These are phyloP conservation scores for Rhabdornis inornatus DNA, from an alignment of 2,113 vertebrate genomes.

Conservation along the genomic window DNA sequence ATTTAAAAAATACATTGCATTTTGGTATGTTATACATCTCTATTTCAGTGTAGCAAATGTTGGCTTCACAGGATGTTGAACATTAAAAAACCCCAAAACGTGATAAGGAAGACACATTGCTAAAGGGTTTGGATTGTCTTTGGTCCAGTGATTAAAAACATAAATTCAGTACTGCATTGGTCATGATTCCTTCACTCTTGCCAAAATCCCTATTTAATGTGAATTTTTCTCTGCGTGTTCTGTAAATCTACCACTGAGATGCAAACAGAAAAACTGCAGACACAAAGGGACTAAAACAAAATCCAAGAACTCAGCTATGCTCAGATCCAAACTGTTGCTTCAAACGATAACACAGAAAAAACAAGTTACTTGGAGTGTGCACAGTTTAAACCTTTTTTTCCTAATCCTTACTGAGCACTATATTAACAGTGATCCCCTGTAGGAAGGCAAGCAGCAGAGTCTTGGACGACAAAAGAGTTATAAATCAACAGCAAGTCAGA, in stretches of 20 bases:
- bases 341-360: background rate
- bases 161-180: background rate
- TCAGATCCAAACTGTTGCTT: background rate
- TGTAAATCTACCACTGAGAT: background rate
- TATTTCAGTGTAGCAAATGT: background rate
- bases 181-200: background rate
- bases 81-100: background rate
- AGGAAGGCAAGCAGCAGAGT: background rate
- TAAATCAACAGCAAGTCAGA: background rate
- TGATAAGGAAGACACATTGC: background rate
- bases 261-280: background rate
- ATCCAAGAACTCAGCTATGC: background rate
- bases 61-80: background rate
- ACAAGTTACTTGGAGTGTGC: background rate
- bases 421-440: background rate
- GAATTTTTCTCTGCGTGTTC: background rate
- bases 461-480: background rate
- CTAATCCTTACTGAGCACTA: background rate
- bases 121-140: background rate
- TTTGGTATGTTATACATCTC: background rate
- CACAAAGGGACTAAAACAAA: background rate
- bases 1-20: background rate
- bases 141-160: slow-evolving; percentile 4
- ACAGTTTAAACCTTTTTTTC: background rate
- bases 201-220: background rate